Percentiles rank a stretch among this genome's conserved stretches.
phyloP scores from a whole-genome alignment of 2,888 invertebrate species.

The Steinernema hermaphroditum region DNA sequence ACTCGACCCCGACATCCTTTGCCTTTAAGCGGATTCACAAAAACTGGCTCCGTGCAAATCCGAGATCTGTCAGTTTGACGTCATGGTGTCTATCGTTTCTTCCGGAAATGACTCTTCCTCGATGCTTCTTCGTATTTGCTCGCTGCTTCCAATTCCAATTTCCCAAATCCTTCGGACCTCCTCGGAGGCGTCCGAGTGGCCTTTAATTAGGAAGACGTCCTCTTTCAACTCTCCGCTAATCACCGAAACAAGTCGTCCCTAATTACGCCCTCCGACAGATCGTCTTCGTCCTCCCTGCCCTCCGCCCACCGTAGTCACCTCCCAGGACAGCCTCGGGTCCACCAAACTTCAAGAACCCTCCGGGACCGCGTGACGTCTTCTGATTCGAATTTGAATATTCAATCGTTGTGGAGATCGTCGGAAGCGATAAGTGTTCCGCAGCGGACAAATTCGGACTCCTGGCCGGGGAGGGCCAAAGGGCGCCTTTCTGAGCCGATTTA shows the following conservation, averaged over 20 bases:
- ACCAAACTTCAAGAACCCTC: not conserved
- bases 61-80: not conserved
- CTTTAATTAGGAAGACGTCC: constrained; percentile 16
- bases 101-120: not conserved
- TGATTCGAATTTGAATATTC: constrained; percentile 17
- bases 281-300: too few species aligned
- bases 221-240: constrained; percentile 29
- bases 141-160: not conserved
- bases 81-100: not conserved
- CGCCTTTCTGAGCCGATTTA: constrained; percentile 26
- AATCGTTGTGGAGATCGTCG: constrained; percentile 6
- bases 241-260: constrained; percentile 27
- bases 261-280: not conserved
- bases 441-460: not conserved
- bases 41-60: too few species aligned
- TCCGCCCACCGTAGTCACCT: too few species aligned
- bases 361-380: not conserved
- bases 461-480: not conserved
- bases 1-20: too few species aligned
- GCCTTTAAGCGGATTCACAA: too few species aligned
- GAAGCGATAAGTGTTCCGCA: constrained; percentile 26
- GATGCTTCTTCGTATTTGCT: not conserved
- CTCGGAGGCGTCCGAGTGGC: not conserved
- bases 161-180: constrained; percentile 10
- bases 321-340: not conserved